Evolutionary conservation across 2,797 vertebrate genomes (phyloP).

Genomic region (Gallinago stenura): DNA sequence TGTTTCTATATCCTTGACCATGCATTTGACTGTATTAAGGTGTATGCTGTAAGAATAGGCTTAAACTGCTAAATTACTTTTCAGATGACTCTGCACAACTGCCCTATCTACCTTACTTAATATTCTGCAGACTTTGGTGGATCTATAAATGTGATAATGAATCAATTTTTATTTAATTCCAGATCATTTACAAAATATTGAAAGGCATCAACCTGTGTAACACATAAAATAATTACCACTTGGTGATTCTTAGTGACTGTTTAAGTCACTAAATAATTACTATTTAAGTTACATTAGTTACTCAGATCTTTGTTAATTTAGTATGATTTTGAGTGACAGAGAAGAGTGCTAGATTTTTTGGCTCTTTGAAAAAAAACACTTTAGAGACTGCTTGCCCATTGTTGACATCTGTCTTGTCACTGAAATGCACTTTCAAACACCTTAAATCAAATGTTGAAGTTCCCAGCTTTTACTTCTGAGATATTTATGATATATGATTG

Average conservation of each 20-base stretch:
- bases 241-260: not conserved
- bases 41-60: not conserved
- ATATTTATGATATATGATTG: not conserved
- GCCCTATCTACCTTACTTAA: not conserved
- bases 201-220: not conserved
- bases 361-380: not conserved
- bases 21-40: not conserved
- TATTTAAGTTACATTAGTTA: not conserved
- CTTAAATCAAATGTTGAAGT: not conserved
- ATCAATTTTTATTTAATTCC: not conserved
- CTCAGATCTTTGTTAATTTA: not conserved
- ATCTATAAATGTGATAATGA: not conserved
- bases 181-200: not conserved
- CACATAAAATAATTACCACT: not conserved
- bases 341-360: not conserved
- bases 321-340: not conserved
- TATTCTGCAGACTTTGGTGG: not conserved
- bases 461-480: not conserved
- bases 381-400: not conserved
- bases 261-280: not conserved
- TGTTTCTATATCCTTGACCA: not conserved
- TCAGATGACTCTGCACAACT: not conserved
- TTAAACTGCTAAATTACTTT: not conserved
- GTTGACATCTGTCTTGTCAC: not conserved
- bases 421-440: not conserved